Base-by-base conservation (phyloP, 2,888 invertebrate species). In the Metopia argyrocephala region DNA sequence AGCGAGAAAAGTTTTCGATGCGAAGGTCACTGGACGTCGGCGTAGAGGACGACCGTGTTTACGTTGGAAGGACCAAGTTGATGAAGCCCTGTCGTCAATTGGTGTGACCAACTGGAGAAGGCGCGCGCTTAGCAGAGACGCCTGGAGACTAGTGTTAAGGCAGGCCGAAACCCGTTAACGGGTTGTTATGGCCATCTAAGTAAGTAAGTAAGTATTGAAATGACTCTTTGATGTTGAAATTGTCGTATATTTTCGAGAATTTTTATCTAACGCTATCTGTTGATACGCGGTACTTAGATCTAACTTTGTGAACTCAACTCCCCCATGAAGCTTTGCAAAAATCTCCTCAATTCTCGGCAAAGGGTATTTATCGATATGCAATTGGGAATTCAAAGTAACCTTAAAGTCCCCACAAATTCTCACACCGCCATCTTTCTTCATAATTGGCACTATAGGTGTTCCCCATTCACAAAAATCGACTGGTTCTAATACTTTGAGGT, bases 391-490 rank as follows among this genome's bases (percentile, higher is more conserved):
- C 6, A 86, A 59, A 3, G 86, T 85, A 2, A 84, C 38, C 18
- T 78, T 78, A 50, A 75, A 79, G 54, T 81, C 76, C 6, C 78
- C 78, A 61, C 78, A 79, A n/a, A 84, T 82, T n/a, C 84, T 31
- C 31, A 84, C 68, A n/a, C 56, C 45, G 12, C 87, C 87, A 78
- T 88, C 84, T 7, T 78, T 83, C 79, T 90, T 89, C 2, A 86
- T 71, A 1, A 89, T 85, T 1, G 87, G 86, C 4, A 89, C 89
- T 3, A 90, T 84, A 0, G 89, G 89, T 18, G 87, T 86, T 5
- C 82, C 87, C 87, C 87, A 88, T 20, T 80, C 78, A 46, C 54
- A 62, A 54, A 27, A 78, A 23, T 82, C 52, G 2, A 83, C 82
- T 6, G 76, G 81, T 23, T 75, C 38, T 25, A 84, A 65, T 4